A percentile compares a stretch with the other conserved stretches of the same genome.
Conservation (phyloP, 2,113 vertebrate species). For the Paradoxurus hermaphroditus region DNA sequence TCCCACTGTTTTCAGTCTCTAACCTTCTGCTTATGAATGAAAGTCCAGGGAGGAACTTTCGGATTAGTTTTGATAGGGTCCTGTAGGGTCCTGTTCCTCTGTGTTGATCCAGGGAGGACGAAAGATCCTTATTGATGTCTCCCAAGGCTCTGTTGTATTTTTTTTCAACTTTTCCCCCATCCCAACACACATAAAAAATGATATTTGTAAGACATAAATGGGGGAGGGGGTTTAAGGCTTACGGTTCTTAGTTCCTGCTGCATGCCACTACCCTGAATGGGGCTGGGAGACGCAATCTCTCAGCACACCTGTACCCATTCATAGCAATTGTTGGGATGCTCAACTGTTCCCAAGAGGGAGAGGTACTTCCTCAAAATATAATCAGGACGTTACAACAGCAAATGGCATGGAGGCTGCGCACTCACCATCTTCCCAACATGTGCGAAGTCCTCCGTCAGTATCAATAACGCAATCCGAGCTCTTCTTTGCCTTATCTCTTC, state of each 20-base stretch:
- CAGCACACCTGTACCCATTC: not conserved
- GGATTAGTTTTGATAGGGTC: not conserved
- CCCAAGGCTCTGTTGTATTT: not conserved
- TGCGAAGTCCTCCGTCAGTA: not conserved
- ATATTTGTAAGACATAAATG: not conserved
- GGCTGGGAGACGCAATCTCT: not conserved
- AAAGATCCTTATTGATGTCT: not conserved
- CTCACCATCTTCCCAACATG: too few species aligned
- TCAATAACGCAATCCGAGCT: fast-evolving
- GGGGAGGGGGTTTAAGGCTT: not conserved
- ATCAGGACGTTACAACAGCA: not conserved
- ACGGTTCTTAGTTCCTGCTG: not conserved
- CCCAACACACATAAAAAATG: not conserved
- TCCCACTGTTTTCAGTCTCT: not conserved
- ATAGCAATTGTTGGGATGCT: not conserved
- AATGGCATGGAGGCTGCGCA: too few species aligned
- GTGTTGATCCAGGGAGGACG: not conserved
- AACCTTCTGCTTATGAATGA: not conserved
- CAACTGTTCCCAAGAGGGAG: not conserved
- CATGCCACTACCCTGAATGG: not conserved
- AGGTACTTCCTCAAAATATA: not conserved
- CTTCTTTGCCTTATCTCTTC: too few species aligned
- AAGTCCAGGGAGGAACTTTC: not conserved
- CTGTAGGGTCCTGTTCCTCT: not conserved
- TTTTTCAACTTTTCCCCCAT: not conserved